phyloP scores from a whole-genome alignment of 1,140 invertebrate species.

The Ips typographus region DNA sequence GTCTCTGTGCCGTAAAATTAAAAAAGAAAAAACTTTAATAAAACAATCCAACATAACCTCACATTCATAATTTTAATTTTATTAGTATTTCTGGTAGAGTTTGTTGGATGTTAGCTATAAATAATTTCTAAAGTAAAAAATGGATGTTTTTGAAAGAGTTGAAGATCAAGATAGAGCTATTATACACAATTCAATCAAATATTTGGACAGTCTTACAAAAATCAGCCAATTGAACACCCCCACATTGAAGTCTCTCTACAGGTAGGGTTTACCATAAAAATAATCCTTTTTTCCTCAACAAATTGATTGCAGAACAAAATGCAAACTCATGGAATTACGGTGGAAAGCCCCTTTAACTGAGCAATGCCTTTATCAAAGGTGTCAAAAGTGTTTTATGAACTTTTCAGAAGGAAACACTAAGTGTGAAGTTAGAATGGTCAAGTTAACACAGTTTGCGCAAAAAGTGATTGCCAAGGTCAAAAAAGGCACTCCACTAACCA shows the following conservation, averaged over 20 bases:
- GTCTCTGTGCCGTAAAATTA: no score
- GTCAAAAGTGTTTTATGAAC: constrained; percentile 19
- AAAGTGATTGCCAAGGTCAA: constrained; percentile 16
- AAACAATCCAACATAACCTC: no score
- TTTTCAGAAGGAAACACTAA: constrained; percentile 16
- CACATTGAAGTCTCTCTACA: constrained; percentile 23
- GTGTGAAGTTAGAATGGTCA: constrained; percentile 4
- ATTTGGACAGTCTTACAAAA: constrained; percentile 9
- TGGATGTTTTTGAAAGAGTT: neutral
- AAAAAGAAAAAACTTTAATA: no score
- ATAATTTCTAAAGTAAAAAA: no score
- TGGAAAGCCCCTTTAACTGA: constrained; percentile 4
- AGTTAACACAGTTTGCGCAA: constrained; percentile 10
- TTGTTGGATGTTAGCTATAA: no score
- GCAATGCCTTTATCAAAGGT: constrained; percentile 16
- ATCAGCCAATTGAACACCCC: constrained; percentile 15
- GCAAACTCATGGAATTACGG: constrained; percentile 22
- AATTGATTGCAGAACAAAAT: constrained; percentile 22
- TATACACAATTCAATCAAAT: constrained; percentile 20
- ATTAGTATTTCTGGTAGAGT: no score
- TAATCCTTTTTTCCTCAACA: neutral
- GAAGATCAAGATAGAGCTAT: constrained; percentile 22
- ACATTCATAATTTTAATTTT: no score
- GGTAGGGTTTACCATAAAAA: neutral
- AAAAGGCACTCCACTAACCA: constrained; percentile 6